Conservation (phyloP, 64 coral and sea anemone genomes). For the Stichodactyla mertensii region DNA sequence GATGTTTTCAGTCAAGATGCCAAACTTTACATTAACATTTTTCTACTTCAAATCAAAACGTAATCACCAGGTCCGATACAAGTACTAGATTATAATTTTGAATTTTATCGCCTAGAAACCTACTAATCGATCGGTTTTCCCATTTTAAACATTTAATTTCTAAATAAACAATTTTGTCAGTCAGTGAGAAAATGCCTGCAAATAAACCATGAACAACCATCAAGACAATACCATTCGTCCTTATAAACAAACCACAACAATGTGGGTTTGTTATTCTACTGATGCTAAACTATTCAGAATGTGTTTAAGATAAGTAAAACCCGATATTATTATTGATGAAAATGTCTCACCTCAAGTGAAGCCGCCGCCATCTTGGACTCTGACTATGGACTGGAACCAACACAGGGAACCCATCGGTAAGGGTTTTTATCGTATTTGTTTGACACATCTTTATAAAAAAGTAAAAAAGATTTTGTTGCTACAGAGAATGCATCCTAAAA, state of each 20-base stretch:
- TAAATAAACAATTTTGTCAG: no score
- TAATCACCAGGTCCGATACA: no score
- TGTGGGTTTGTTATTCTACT: neutral
- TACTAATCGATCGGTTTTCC: no score
- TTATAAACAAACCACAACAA: neutral
- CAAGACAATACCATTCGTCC: neutral
- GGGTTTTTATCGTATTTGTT: neutral
- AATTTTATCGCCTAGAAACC: no score
- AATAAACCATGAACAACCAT: neutral
- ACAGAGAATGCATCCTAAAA: no score
- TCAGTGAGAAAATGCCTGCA: neutral
- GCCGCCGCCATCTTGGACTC: neutral
- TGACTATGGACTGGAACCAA: neutral
- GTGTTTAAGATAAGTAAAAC: neutral
- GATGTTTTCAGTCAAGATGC: no score
- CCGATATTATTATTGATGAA: neutral
- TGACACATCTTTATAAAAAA: no score
- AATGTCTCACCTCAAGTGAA: neutral
- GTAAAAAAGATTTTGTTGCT: no score
- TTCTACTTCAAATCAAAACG: no score
- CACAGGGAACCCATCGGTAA: neutral
- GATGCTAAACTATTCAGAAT: neutral
- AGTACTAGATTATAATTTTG: no score
- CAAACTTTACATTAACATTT: no score
- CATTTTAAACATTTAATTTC: no score